phyloP scores from a whole-genome alignment of 2,113 vertebrate species.

The Chaenogobius annularis region DNA sequence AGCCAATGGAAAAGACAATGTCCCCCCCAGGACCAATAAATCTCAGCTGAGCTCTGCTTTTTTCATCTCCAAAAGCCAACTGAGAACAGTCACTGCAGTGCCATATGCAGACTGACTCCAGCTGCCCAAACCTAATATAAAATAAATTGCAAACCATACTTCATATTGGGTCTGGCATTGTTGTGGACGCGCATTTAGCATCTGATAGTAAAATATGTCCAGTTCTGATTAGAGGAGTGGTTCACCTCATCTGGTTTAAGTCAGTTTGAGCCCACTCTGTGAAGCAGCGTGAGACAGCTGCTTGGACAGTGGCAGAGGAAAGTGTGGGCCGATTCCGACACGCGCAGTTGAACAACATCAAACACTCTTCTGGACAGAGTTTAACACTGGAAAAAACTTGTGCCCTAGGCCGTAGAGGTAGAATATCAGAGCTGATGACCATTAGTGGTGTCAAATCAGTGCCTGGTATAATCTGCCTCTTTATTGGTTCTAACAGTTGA shows the following conservation, averaged over 20 bases:
- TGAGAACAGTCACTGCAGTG: constrained; percentile 17
- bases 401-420: constrained; percentile 37
- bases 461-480: constrained; percentile 51
- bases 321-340: constrained; percentile 64
- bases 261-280: constrained; percentile 29
- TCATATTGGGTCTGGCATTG: constrained; percentile 35
- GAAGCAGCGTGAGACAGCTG: constrained; percentile 39
- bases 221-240: constrained; percentile 35
- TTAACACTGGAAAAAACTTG: constrained; percentile 65
- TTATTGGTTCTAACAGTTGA: constrained; percentile 53
- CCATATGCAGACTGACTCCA: constrained; percentile 41
- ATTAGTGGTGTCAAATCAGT: constrained; percentile 17
- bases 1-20: constrained; percentile 41
- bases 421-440: constrained; percentile 20
- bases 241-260: constrained; percentile 56
- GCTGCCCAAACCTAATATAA: constrained; percentile 9
- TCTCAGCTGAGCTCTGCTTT: constrained; percentile 16
- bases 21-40: constrained; percentile 43
- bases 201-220: constrained; percentile 59
- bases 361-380: constrained; percentile 53
- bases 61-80: constrained; percentile 31
- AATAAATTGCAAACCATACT: constrained; percentile 6
- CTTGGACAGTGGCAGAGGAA: constrained; percentile 55
- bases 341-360: constrained; percentile 69
- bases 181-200: constrained; percentile 45